Percentiles rank a stretch among this genome's conserved stretches.
Conservation (phyloP, 2,888 invertebrate genomes). For the Lasioglossum villosulum region DNA sequence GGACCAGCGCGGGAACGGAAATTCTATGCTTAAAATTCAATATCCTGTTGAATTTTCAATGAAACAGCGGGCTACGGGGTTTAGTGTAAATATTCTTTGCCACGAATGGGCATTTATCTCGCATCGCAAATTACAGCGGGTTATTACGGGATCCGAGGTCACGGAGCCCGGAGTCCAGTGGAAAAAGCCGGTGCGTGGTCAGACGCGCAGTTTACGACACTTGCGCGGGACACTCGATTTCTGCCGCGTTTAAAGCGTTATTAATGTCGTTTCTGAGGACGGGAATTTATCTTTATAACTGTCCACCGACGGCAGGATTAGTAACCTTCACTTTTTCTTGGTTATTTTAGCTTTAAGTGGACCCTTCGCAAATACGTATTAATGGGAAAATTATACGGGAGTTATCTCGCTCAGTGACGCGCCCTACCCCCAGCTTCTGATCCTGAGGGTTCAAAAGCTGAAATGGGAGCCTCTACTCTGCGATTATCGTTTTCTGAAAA, state of each 20-base stretch:
- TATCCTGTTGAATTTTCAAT: constrained; percentile 20
- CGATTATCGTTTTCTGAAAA: constrained; percentile 9
- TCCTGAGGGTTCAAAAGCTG: background rate
- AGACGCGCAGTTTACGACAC: constrained; percentile 13
- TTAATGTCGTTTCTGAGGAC: background rate
- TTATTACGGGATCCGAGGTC: background rate
- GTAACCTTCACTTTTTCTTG: constrained; percentile 22
- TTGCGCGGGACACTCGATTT: background rate
- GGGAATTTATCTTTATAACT: constrained; percentile 37
- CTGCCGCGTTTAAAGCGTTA: constrained; percentile 19
- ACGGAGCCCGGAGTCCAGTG: constrained; percentile 19
- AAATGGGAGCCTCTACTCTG: background rate
- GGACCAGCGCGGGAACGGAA: background rate
- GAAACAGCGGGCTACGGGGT: background rate
- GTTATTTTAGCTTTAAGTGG: constrained; percentile 31
- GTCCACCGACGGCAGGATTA: constrained; percentile 15
- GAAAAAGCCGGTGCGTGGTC: constrained; percentile 23
- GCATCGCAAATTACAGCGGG: constrained; percentile 27
- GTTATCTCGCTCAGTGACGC: constrained; percentile 37
- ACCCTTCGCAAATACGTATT: constrained; percentile 46
- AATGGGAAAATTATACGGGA: constrained; percentile 55
- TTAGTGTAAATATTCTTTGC: constrained; percentile 23
- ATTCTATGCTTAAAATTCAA: constrained; percentile 13
- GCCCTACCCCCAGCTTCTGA: constrained; percentile 7
- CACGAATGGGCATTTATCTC: constrained; percentile 20